phyloP scores from a whole-genome alignment of 2,888 invertebrate genomes.

The Melipona beecheii region DNA sequence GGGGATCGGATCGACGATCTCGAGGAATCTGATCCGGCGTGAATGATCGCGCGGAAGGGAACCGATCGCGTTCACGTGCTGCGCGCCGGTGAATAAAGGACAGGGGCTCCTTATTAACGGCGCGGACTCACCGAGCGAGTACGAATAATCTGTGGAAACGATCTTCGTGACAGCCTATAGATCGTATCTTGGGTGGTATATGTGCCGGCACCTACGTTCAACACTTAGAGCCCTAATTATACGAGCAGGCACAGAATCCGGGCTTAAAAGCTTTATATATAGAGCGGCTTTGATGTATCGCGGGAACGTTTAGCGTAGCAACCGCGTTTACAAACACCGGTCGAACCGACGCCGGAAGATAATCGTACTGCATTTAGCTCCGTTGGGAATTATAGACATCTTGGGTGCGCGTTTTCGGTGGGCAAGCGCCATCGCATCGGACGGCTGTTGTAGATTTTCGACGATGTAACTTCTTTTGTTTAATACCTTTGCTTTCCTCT shows the following conservation, averaged over 20 bases:
- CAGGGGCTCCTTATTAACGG: constrained; percentile 44
- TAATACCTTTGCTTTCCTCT: neutral
- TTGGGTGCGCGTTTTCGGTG: neutral
- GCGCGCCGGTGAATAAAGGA: neutral
- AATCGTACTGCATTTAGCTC: constrained; percentile 57
- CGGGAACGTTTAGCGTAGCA: constrained; percentile 59
- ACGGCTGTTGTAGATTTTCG: neutral
- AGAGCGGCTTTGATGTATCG: constrained; percentile 73
- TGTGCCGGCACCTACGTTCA: constrained; percentile 66
- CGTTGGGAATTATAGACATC: constrained; percentile 27
- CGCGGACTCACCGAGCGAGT: constrained; percentile 26
- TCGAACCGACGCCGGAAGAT: constrained; percentile 48
- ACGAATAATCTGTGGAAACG: constrained; percentile 61
- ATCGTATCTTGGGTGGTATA: constrained; percentile 59
- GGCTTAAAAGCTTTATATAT: constrained; percentile 78
- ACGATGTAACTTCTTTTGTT: neutral
- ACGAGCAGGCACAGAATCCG: constrained; percentile 67
- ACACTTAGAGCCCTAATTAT: constrained; percentile 70
- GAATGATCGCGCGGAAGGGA: constrained; percentile 29
- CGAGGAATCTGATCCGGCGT: constrained; percentile 30
- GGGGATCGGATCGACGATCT: constrained; percentile 34
- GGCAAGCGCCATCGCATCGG: neutral
- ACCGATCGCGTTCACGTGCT: constrained; percentile 7
- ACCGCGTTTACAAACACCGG: constrained; percentile 61
- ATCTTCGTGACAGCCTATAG: constrained; percentile 68